Evolutionary conservation across 2,113 vertebrate species (phyloP).

Genomic region (Etheostoma cragini): DNA sequence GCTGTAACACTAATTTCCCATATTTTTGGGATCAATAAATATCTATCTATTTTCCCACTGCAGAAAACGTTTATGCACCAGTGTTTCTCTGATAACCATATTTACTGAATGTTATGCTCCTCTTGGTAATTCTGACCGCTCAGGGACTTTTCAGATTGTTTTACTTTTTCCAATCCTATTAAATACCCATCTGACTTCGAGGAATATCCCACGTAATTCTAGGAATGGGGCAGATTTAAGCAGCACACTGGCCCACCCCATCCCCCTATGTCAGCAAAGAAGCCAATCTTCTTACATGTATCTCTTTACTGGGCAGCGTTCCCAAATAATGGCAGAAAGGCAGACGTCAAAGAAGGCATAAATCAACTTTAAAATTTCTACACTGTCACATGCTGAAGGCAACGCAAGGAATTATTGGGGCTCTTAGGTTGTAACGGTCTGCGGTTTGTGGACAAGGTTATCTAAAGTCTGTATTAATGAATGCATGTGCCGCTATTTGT

Average conservation of each 20-base stretch:
- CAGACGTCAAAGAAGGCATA: slow-evolving; percentile 50
- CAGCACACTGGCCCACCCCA: slow-evolving; percentile 33
- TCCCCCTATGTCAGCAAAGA: slow-evolving; percentile 13
- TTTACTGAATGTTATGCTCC: slow-evolving; percentile 24
- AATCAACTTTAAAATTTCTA: slow-evolving; percentile 72
- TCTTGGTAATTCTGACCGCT: slow-evolving; percentile 49
- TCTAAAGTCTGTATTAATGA: slow-evolving; percentile 35
- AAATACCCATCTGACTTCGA: slow-evolving; percentile 65
- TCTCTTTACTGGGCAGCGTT: slow-evolving; percentile 68
- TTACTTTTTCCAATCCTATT: slow-evolving; percentile 65
- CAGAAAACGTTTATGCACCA: slow-evolving; percentile 13
- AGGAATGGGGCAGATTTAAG: slow-evolving; percentile 77
- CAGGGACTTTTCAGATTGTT: slow-evolving; percentile 43
- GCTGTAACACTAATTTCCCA: no score
- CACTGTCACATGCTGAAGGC: slow-evolving; percentile 47
- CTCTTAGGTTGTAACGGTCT: slow-evolving; percentile 8
- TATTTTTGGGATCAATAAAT: no score
- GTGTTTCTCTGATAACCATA: slow-evolving; percentile 5
- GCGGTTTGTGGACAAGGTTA: slow-evolving; percentile 48
- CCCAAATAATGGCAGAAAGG: slow-evolving; percentile 66
- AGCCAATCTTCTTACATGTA: slow-evolving; percentile 46
- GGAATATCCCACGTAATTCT: slow-evolving; percentile 60
- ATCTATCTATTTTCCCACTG: background rate
- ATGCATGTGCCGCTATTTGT: slow-evolving; percentile 12
- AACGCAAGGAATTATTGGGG: slow-evolving; percentile 42